A percentile compares a stretch with the other conserved stretches of the same genome.
Evolutionary conservation across 2,797 vertebrate species (phyloP).

Genomic region (Alosa sapidissima): DNA sequence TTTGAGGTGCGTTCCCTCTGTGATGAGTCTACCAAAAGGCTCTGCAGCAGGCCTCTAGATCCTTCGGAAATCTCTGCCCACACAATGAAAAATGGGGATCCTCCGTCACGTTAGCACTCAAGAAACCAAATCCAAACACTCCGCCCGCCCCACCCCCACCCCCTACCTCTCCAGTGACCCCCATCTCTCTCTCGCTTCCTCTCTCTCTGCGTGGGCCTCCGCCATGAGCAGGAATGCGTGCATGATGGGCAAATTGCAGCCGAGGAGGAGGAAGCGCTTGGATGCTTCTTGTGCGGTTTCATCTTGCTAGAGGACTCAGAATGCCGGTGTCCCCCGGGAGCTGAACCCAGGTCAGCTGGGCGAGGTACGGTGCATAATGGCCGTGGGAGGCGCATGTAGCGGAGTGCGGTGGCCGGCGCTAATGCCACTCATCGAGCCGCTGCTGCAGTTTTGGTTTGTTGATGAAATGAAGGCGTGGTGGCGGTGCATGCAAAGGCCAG

Average conservation of each 20-base stretch:
- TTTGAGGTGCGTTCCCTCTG: neutral
- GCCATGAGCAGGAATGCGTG: neutral
- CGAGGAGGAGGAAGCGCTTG: neutral
- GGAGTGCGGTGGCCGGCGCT: neutral
- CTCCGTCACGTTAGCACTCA: slow-evolving; percentile 8
- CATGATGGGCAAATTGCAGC: slow-evolving; percentile 14
- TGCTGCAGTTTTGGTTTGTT: slow-evolving; percentile 1
- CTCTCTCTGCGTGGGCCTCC: neutral
- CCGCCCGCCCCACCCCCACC: neutral
- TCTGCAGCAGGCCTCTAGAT: neutral
- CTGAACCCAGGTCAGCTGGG: neutral
- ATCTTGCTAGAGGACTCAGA: neutral
- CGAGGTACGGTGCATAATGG: neutral
- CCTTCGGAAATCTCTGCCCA: slow-evolving; percentile 1
- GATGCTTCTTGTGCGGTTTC: neutral
- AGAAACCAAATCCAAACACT: slow-evolving; percentile 16
- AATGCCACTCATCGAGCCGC: neutral
- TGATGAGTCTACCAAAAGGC: neutral
- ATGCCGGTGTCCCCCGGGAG: neutral
- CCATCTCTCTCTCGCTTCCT: too few species aligned
- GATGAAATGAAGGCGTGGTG: neutral
- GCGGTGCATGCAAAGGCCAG: neutral
- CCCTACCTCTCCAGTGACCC: neutral
- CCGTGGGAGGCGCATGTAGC: neutral
- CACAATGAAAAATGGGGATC: slow-evolving; percentile 20